phyloP scores from a whole-genome alignment of 2,113 vertebrate genomes.

The Syrmaticus mikado region DNA sequence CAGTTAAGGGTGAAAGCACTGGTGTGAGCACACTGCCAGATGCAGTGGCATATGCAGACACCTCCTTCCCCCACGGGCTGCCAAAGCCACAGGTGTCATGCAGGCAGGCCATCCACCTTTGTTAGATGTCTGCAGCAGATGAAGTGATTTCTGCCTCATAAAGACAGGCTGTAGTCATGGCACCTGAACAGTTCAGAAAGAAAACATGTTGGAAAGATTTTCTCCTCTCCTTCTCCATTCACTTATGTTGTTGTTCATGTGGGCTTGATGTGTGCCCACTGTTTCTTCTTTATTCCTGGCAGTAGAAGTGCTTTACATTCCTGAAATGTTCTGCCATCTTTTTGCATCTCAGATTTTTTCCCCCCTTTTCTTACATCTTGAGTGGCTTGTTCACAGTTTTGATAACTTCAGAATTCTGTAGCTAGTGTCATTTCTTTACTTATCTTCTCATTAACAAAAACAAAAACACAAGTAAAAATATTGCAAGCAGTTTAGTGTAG shows the following conservation, averaged over 20 bases:
- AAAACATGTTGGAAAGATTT: background rate
- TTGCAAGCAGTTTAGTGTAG: background rate
- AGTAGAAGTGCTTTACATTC: background rate
- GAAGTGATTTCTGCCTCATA: background rate
- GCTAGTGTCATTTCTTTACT: background rate
- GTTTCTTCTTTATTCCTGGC: background rate
- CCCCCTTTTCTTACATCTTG: background rate
- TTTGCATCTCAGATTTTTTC: background rate
- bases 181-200: background rate
- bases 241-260: background rate
- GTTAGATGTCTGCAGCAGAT: background rate
- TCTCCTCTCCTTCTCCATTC: background rate
- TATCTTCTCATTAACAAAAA: background rate
- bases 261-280: background rate
- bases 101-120: background rate
- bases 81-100: accelerated
- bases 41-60: background rate
- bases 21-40: background rate
- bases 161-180: background rate
- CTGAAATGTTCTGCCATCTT: background rate
- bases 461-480: background rate
- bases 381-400: background rate
- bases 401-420: background rate
- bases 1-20: no score
- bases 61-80: background rate